A percentile compares a stretch with the other conserved stretches of the same genome.
Evolutionary conservation across 1,140 invertebrate species (phyloP).

Genomic region (Drosophila lini): DNA sequence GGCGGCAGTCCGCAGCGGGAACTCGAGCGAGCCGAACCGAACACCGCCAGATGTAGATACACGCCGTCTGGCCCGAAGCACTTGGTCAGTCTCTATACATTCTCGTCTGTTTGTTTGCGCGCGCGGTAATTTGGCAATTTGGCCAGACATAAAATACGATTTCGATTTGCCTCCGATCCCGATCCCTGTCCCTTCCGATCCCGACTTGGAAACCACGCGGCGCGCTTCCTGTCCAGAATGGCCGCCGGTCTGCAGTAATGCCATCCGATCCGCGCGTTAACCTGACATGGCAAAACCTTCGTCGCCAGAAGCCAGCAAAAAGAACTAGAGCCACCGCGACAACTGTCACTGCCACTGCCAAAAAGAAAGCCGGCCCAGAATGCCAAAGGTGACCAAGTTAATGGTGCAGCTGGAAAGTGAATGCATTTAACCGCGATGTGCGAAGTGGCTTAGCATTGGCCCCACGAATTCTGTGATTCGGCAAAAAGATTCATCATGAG

Average conservation of each 20-base stretch:
- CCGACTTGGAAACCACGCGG: not conserved
- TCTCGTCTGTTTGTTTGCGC: conserved; percentile 34
- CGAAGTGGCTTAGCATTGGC: conserved; percentile 43
- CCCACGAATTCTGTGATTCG: conserved; percentile 34
- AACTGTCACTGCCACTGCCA: conserved; percentile 12
- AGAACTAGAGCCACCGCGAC: conserved; percentile 7
- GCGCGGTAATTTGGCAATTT: conserved; percentile 28
- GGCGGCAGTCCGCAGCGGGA: conserved; percentile 47
- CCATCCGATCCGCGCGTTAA: conserved; percentile 28
- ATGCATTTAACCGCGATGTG: conserved; percentile 38
- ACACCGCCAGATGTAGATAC: conserved; percentile 40
- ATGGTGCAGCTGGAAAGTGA: conserved; percentile 48
- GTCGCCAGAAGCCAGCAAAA: conserved; percentile 29
- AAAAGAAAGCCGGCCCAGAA: conserved; percentile 49
- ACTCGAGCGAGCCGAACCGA: conserved; percentile 56
- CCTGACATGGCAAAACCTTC: conserved; percentile 53
- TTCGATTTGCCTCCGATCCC: conserved; percentile 12
- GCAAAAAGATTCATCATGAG: conserved; percentile 42
- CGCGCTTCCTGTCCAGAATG: conserved; percentile 16
- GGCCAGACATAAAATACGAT: conserved; percentile 15
- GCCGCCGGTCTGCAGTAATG: conserved; percentile 11
- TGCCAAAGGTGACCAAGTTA: conserved; percentile 49
- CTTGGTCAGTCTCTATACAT: conserved; percentile 26
- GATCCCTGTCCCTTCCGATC: not conserved
- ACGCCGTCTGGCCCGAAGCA: conserved; percentile 18